A percentile compares a stretch with the other conserved stretches of the same genome.
These are phyloP conservation scores for Euphydryas editha DNA, from an alignment of 2,888 invertebrate genomes.

Conservation along the genomic window DNA sequence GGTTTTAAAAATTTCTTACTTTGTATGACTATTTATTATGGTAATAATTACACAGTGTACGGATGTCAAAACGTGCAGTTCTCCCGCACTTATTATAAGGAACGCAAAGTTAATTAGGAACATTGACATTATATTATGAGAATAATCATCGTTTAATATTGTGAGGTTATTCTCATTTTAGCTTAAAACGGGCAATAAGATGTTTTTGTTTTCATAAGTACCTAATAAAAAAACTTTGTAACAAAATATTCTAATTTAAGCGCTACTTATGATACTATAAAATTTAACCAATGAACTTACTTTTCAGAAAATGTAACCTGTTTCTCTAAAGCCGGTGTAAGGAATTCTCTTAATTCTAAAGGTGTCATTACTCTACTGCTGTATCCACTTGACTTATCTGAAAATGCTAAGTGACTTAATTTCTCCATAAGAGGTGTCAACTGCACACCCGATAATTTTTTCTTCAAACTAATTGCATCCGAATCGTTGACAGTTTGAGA, in stretches of 20 bases:
- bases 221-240: background rate
- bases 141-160: too few species aligned
- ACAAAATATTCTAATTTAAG: background rate
- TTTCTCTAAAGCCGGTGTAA: conserved; percentile 70
- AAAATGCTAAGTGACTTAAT: conserved; percentile 88
- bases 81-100: too few species aligned
- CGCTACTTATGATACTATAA: background rate
- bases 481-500: conserved; percentile 60
- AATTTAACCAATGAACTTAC: conserved; percentile 46
- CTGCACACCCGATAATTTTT: conserved; percentile 87
- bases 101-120: too few species aligned
- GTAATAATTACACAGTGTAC: too few species aligned
- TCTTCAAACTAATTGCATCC: conserved; percentile 70
- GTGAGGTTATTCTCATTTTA: too few species aligned
- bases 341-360: conserved; percentile 69
- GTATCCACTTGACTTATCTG: conserved; percentile 87
- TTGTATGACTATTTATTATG: too few species aligned
- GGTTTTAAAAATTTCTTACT: too few species aligned
- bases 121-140: too few species aligned
- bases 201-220: too few species aligned
- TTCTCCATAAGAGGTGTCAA: conserved; percentile 93
- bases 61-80: too few species aligned
- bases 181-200: too few species aligned
- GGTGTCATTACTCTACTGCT: conserved; percentile 88
- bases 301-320: conserved; percentile 69